phyloP scores from a whole-genome alignment of 2,888 invertebrate species.

The Asteroscopus sphinx region DNA sequence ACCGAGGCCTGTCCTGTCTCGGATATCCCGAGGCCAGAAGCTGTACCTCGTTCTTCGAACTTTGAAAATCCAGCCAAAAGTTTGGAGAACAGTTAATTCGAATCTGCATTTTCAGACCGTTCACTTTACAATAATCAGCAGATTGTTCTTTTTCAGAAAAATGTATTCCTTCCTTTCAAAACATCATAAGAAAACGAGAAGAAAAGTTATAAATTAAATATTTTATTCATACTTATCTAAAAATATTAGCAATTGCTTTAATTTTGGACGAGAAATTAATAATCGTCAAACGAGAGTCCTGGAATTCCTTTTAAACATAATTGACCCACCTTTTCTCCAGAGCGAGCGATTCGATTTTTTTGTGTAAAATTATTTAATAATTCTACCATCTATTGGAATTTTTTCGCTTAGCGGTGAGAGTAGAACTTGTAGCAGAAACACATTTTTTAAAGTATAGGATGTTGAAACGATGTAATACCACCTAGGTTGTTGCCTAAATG shows the following conservation, averaged over 20 bases:
- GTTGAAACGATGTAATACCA: neutral
- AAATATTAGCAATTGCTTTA: neutral
- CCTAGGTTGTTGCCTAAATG: too few relatives aligned
- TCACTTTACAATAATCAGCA: neutral
- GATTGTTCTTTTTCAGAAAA: neutral
- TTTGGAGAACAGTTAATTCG: slow-evolving; percentile 6
- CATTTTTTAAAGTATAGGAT: neutral
- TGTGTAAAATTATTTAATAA: neutral
- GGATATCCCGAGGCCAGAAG: slow-evolving; percentile 10
- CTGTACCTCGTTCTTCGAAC: slow-evolving; percentile 1
- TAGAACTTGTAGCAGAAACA: neutral
- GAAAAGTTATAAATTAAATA: neutral
- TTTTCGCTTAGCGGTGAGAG: neutral
- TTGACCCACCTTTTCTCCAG: neutral
- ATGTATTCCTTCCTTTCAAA: neutral
- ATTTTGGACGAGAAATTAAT: slow-evolving; percentile 5
- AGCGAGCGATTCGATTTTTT: neutral
- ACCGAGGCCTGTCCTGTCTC: neutral
- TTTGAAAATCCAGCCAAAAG: slow-evolving; percentile 6
- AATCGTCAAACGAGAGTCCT: neutral
- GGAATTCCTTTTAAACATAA: slow-evolving; percentile 3
- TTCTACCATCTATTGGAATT: neutral
- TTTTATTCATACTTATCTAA: neutral
- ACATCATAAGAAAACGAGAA: neutral
- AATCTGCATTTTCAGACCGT: slow-evolving; percentile 4